Evolutionary conservation across 2,113 vertebrate genomes (phyloP).

Genomic region (Bos taurus): ARS-UCD2.0 NC_037350.1:44772001-44772500

Average conservation of each 20-base stretch:
- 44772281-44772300: background rate
- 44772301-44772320: background rate
- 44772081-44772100: accelerated
- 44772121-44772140: background rate
- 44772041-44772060: background rate
- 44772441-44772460: background rate
- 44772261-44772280: no score
- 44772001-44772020: background rate
- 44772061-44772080: background rate
- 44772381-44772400: background rate
- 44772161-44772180: background rate
- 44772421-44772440: background rate
- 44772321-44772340: background rate
- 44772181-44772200: background rate
- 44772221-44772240: background rate
- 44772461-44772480: background rate
- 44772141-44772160: background rate
- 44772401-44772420: background rate
- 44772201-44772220: background rate
- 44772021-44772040: background rate
- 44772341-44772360: background rate
- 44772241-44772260: background rate
- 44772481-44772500: background rate
- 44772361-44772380: background rate
- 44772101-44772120: background rate